Evolutionary conservation across 2,113 vertebrate genomes (phyloP), one percentile per base, ranked within the genome.

Genomic region (Bostrychus sinensis): DNA sequence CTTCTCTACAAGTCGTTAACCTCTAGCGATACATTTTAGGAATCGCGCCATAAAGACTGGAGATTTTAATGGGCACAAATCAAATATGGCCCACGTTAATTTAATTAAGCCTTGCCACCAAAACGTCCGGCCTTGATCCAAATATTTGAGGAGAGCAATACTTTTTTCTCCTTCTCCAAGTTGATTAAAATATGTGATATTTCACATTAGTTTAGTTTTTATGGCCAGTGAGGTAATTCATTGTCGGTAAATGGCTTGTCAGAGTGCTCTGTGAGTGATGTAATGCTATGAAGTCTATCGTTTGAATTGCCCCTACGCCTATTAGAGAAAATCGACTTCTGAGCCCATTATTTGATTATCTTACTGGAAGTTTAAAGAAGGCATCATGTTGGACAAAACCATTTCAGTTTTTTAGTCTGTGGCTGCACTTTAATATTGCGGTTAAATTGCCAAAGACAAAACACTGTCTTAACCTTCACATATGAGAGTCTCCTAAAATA

Each of bases 181-280:
- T 90, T 92, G 91, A 92, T 92, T 92, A 91, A 91, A 92, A 91
- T 93, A 91, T 89, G 87, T 75, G 84, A 87, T 92, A 91, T 90
- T 92, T 92, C 84, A 83, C 90, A 92, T 92, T 90, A 92, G 90
- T 91, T 90, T 91, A 81, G 82, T 88, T 87, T 91, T 92, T 92
- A 91, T 92, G 86, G 85, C 45, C 78, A 67, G 80, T 84, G 84
- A 87, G 82, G 87, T 92, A 87, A 92, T 90, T 91, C 81, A 86
- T 86, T 89, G 86, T 91, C 80, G 83, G 73, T 77, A 84, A 88
- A 86, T 90, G 87, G 86, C 86, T 90, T 92, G 88, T 83, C 84
- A 85, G 85, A 84, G 70, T 84, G 76, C 85, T 83, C 79, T 53
- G 76, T 91, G 82, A 90, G 89, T 88, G 87, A 91, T 88, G 86